Base-by-base conservation (phyloP, 2,113 vertebrate genomes). In the Axis porcinus region DNA sequence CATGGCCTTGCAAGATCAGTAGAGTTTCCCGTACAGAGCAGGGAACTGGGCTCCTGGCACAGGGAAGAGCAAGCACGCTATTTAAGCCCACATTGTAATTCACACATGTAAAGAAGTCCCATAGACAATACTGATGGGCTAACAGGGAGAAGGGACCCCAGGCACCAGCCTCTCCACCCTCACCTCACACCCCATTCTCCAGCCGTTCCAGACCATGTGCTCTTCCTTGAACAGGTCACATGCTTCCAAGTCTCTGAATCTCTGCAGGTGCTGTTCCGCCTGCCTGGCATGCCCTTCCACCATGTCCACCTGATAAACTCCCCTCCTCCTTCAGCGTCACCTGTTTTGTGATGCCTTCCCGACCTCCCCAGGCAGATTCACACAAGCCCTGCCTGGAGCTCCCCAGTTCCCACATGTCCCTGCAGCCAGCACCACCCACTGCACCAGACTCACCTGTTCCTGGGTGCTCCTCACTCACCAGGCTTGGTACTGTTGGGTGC, bases 401-500 rank as follows among this genome's bases (percentile, higher is more conserved):
- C 2, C 52, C 50, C 10, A 17, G 4, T 8, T 23, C n/a, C 43
- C 0, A 5, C 33, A 15, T 0, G 2, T 21, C 55, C 90, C 28
- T 7, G 12, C 4, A n/a, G 40, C 47, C 3, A 7, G 57, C 14
- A 54, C n/a, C 23, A 40, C 8, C 43, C 3, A 0, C 45, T 19
- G 57, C 11, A 2, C 15, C 25, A 13, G 70, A 28, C 40, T 62
- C 13, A 2, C 60, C 55, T 57, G 6, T 4, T 25, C 54, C 43
- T 27, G 2, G 1, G 1, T 9, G 33, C 6, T 25, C 50, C 25
- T 57, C 1, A 0, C 36, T 21, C 1, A 28, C 40, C 58, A 47
- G 50, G n/a, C 19, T 16, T 14, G 17, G 40, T 47, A 6, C 23
- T 43, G 36, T 10, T 33, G 33, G 30, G 5, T 60, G 21, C 23